Evolutionary conservation across 2,113 vertebrate species (phyloP).

Genomic region (Petrocephalus microphthalmus): DNA sequence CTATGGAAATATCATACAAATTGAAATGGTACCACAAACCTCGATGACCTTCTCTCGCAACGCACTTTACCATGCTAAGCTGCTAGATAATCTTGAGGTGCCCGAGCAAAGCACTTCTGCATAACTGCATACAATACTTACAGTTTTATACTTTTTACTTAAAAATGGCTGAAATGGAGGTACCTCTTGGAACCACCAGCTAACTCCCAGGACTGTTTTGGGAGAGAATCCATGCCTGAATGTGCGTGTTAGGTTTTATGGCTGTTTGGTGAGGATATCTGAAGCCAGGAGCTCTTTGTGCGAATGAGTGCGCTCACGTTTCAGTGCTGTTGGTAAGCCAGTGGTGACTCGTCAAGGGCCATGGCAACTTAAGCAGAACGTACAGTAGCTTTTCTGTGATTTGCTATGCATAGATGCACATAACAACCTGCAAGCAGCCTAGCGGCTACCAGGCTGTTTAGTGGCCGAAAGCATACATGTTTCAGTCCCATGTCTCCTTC

Average conservation of each 20-base stretch:
- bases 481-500: background rate
- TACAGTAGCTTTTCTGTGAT: background rate
- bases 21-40: background rate
- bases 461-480: background rate
- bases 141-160: background rate
- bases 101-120: background rate
- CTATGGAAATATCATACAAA: background rate
- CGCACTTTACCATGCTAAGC: background rate
- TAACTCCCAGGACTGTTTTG: background rate
- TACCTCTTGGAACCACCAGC: background rate
- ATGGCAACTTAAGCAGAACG: background rate
- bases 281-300: background rate
- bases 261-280: background rate
- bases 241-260: background rate
- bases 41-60: background rate
- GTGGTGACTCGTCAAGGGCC: background rate
- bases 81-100: background rate
- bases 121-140: background rate
- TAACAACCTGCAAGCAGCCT: background rate
- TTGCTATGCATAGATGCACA: background rate
- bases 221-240: background rate
- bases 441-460: background rate
- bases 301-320: background rate
- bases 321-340: background rate
- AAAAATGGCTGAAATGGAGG: background rate